phyloP scores from a whole-genome alignment of 2,888 invertebrate genomes.

The Drosophila paranaensis region DNA sequence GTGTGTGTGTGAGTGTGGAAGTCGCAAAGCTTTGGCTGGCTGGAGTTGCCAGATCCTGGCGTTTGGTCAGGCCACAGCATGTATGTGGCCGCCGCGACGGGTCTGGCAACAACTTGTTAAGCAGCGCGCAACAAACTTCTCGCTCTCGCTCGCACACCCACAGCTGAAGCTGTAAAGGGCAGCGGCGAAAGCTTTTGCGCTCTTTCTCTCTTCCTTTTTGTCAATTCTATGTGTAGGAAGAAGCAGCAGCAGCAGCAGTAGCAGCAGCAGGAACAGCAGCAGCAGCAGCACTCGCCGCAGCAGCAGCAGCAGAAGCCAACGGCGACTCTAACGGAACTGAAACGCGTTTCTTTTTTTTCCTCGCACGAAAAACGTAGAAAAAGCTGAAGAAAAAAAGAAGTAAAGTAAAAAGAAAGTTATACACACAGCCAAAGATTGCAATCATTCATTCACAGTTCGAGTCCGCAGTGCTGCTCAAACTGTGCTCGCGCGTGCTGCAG shows the following conservation, averaged over 20 bases:
- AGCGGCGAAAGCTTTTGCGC: slow-evolving; percentile 52
- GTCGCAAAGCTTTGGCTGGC: slow-evolving; percentile 28
- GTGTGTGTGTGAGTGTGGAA: slow-evolving; percentile 19
- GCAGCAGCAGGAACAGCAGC: slow-evolving; percentile 33
- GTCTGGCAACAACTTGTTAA: slow-evolving; percentile 52
- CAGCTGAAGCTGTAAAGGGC: slow-evolving; percentile 60
- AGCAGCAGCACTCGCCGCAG: slow-evolving; percentile 37
- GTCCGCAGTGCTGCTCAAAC: slow-evolving; percentile 30
- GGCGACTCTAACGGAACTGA: slow-evolving; percentile 50
- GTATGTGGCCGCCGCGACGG: neutral
- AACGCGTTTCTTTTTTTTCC: slow-evolving; percentile 48
- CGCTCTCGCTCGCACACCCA: slow-evolving; percentile 9
- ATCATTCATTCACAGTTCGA: slow-evolving; percentile 76
- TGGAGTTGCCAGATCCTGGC: slow-evolving; percentile 67
- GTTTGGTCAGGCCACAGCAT: neutral
- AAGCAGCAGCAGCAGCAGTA: slow-evolving; percentile 29
- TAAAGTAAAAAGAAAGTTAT: slow-evolving; percentile 69
- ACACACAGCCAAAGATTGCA: slow-evolving; percentile 81
- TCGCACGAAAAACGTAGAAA: slow-evolving; percentile 7
- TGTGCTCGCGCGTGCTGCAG: slow-evolving; percentile 29
- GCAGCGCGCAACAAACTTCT: slow-evolving; percentile 41
- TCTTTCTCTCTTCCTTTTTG: slow-evolving; percentile 24
- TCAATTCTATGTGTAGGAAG: slow-evolving; percentile 16
- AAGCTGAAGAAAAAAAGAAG: neutral
- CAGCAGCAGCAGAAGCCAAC: slow-evolving; percentile 54